Evolutionary conservation across 2,113 vertebrate genomes (phyloP).

Genomic region (Brachyistius frenatus): DNA sequence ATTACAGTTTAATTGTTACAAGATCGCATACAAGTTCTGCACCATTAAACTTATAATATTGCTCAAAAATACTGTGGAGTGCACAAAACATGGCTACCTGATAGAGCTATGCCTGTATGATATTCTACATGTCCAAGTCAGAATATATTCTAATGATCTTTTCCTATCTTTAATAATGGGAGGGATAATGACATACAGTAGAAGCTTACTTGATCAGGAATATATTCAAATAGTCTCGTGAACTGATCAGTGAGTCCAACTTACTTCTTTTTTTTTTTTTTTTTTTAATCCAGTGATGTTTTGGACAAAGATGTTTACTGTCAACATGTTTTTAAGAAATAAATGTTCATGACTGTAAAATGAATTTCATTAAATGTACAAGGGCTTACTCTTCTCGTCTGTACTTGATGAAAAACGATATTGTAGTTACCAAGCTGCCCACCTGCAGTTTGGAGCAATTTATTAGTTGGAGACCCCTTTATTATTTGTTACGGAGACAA

Average conservation of each 20-base stretch:
- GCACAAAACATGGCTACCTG: conserved; percentile 32
- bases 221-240: neutral
- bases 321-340: too few relatives aligned
- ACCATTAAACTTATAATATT: conserved; percentile 61
- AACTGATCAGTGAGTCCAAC: neutral
- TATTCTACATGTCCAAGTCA: conserved; percentile 15
- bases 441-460: too few relatives aligned
- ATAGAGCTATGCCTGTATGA: neutral
- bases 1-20: conserved; percentile 66
- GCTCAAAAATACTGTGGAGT: conserved; percentile 22
- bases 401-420: too few relatives aligned
- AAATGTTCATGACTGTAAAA: too few relatives aligned
- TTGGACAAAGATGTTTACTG: too few relatives aligned
- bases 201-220: neutral
- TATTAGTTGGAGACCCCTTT: too few relatives aligned
- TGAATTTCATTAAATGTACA: too few relatives aligned
- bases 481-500: too few relatives aligned
- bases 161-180: conserved; percentile 21
- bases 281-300: too few relatives aligned
- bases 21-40: conserved; percentile 66
- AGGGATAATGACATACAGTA: neutral
- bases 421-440: too few relatives aligned
- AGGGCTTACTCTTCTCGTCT: too few relatives aligned
- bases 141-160: conserved; percentile 16
- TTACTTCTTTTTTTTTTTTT: neutral